Evolutionary conservation across 2,113 vertebrate species (phyloP).

Genomic region (Phrynosoma platyrhinos): DNA sequence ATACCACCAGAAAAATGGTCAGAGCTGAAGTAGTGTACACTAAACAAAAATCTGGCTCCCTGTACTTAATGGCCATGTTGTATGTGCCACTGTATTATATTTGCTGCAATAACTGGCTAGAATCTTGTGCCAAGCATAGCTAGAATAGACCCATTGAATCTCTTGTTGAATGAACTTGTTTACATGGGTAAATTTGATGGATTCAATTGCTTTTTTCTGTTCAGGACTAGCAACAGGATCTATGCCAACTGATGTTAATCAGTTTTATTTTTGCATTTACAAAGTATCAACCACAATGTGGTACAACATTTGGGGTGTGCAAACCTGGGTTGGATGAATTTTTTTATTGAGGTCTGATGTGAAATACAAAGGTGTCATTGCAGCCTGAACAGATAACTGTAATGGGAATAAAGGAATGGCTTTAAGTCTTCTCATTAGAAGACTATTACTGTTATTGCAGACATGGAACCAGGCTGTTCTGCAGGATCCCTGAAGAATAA

Average conservation of each 20-base stretch:
- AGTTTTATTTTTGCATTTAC: constrained; percentile 28
- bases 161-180: no score
- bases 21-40: constrained; percentile 25
- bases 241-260: no score
- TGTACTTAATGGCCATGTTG: neutral
- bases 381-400: constrained; percentile 66
- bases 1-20: neutral
- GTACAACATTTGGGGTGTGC: constrained; percentile 40
- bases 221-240: no score
- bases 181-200: no score
- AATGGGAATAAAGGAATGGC: constrained; percentile 64
- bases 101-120: no score
- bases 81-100: no score
- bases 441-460: constrained; percentile 6
- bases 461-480: constrained; percentile 38
- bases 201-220: no score
- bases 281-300: constrained; percentile 35
- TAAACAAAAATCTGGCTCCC: constrained; percentile 21
- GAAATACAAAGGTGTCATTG: constrained; percentile 64
- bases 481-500: constrained; percentile 35
- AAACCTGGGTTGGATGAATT: constrained; percentile 43
- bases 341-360: constrained; percentile 64
- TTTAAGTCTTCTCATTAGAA: constrained; percentile 58
- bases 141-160: no score
- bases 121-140: no score